Base-by-base conservation (phyloP, 1,140 invertebrate genomes). In the Lepidurus apus region DNA sequence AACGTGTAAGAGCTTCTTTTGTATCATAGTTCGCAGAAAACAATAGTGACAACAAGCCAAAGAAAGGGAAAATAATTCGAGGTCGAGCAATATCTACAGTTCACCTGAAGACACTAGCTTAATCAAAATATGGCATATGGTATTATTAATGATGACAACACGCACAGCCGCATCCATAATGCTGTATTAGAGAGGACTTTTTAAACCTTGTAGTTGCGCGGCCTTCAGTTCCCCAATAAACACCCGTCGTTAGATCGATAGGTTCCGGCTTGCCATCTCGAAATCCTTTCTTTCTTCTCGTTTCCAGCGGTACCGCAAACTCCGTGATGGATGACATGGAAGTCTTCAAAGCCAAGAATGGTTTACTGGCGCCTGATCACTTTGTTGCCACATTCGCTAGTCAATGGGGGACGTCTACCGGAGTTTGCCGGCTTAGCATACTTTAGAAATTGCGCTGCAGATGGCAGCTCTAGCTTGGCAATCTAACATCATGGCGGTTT, bases 91-190 rank as follows among this genome's bases (percentile, higher is more conserved):
- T 34, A 34, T 3, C 34, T 34, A 4, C 34, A 4, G 34, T 34
- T 34, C 34, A 3, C 3, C 34, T 4, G 34, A 34, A 34, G 34
- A 34, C 34, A 34, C 34, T 34, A 34, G 34, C 34, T 34, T 34
- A 34, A 34, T 34, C 34, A 34, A 34, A 34, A 34, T 34, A 3
- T 34, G 34, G 34, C 34, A 34, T 34, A 4, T 34, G 34, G 34
- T 65, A n/a, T 21, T 21, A 65, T 65, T 65, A 65, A 65, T 65
- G 53, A 65, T 17, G 21, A 13, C 21, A 21, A 17, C 53, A 65
- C 53, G 53, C 53, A 65, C 53, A 65, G 53, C 53, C 53, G 53
- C 53, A 65, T 65, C 17, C 53, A 65, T 65, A 65, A 65, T 65
- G 53, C 53, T 13, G 21, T n/a, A 65, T 65, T 65, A 17, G 17